Evolutionary conservation across 2,113 vertebrate genomes (phyloP).

Genomic region (Melanostigma gelatinosum): DNA sequence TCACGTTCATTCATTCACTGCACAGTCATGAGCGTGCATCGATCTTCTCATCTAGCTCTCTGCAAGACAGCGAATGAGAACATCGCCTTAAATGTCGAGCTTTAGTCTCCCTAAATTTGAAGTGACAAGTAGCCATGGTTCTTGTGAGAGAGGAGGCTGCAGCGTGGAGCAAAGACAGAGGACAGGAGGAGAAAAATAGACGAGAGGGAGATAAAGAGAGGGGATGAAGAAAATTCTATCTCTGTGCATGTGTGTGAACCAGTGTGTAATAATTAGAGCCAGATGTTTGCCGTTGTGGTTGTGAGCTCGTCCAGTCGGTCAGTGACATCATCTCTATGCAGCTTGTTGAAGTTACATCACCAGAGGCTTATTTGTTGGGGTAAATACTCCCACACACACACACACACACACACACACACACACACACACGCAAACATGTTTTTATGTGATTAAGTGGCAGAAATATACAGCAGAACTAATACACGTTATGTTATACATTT

Average conservation of each 20-base stretch:
- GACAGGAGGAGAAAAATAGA: not conserved
- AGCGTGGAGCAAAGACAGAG: not conserved
- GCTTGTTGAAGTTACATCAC: slow-evolving; percentile 54
- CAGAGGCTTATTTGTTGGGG: slow-evolving; percentile 26
- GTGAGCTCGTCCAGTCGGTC: slow-evolving; percentile 56
- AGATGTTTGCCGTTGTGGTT: slow-evolving; percentile 61
- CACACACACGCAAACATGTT: slow-evolving; percentile 1
- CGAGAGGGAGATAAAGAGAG: not conserved
- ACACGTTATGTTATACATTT: slow-evolving; percentile 6
- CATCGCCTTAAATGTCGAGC: not conserved
- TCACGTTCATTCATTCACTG: not conserved
- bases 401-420: slow-evolving; percentile 16
- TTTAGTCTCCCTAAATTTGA: not conserved
- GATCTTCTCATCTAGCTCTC: not conserved
- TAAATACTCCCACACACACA: slow-evolving; percentile 25
- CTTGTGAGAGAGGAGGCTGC: not conserved
- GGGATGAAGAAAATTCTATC: not conserved
- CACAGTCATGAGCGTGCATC: not conserved
- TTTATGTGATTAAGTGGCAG: not conserved
- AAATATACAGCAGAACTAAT: slow-evolving; percentile 4
- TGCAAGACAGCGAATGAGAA: not conserved
- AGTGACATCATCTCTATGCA: slow-evolving; percentile 68
- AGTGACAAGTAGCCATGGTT: too few relatives aligned
- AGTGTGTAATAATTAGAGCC: slow-evolving; percentile 44
- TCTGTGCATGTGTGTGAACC: slow-evolving; percentile 20